These are phyloP conservation scores for Chaetura pelagica DNA, from an alignment of 2,113 vertebrate genomes.

Conservation along the genomic window DNA sequence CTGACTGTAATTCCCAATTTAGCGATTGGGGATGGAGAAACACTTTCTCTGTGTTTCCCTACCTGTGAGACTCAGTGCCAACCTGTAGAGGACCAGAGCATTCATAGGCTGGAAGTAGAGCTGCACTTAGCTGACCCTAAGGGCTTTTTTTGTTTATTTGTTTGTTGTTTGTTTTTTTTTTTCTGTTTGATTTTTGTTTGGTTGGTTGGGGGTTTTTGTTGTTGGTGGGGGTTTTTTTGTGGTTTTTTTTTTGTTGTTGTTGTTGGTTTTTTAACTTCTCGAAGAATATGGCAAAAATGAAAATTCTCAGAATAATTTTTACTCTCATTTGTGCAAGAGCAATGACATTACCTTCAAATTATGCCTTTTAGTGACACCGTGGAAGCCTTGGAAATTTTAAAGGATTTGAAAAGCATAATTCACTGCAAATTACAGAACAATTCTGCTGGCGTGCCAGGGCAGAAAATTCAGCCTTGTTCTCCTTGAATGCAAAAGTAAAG, in stretches of 20 bases:
- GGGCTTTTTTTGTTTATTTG: too few species aligned
- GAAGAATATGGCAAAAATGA: not conserved
- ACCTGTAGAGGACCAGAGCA: not conserved
- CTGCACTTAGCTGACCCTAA: not conserved
- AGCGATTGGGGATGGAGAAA: accelerated
- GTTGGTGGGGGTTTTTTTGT: too few species aligned
- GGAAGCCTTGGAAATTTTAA: not conserved
- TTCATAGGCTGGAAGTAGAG: not conserved
- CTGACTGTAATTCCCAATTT: not conserved
- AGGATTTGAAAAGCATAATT: not conserved
- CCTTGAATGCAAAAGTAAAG: not conserved
- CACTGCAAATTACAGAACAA: not conserved
- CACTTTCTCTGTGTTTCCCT: not conserved
- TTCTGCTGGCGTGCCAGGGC: not conserved
- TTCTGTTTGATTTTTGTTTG: too few species aligned
- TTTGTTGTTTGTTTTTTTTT: not conserved
- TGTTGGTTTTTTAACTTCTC: not conserved
- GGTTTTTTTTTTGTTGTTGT: accelerated
- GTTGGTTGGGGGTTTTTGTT: too few species aligned
- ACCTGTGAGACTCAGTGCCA: not conserved
- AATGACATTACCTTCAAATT: not conserved
- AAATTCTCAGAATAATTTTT: not conserved
- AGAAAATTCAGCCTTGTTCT: not conserved
- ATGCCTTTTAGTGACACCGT: not conserved
- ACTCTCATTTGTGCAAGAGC: not conserved